Evolutionary conservation across 2,888 invertebrate species (phyloP).

Genomic region (Ophion costatus): DNA sequence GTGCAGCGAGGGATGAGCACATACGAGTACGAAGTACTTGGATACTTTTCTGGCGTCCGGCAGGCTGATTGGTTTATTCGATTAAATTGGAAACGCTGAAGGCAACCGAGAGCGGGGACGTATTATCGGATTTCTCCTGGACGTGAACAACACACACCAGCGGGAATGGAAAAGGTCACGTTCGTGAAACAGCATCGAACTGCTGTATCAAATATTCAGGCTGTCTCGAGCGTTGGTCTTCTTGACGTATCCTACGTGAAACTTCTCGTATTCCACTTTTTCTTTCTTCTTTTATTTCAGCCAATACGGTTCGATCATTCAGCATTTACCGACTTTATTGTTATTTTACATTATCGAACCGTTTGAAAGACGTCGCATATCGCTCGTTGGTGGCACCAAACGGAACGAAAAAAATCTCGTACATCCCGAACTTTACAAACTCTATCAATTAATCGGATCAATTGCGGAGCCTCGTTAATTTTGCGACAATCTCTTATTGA

Average conservation of each 20-base stretch:
- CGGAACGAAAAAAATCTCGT: background rate
- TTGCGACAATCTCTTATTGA: too few relatives aligned
- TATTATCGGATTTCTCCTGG: slow-evolving; percentile 63
- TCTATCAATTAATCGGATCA: too few relatives aligned
- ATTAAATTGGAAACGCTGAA: slow-evolving; percentile 69
- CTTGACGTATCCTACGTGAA: slow-evolving; percentile 28
- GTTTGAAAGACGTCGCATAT: background rate
- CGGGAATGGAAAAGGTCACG: slow-evolving; percentile 31
- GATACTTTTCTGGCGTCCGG: slow-evolving; percentile 50
- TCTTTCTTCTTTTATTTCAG: background rate
- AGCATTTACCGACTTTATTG: background rate
- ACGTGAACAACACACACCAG: slow-evolving; percentile 25
- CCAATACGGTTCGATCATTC: background rate
- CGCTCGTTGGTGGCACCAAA: background rate
- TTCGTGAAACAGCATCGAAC: slow-evolving; percentile 25
- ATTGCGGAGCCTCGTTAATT: too few relatives aligned
- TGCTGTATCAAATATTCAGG: slow-evolving; percentile 56
- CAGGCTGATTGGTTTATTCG: slow-evolving; percentile 68
- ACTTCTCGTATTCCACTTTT: background rate
- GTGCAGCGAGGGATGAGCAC: slow-evolving; percentile 2
- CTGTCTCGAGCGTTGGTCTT: slow-evolving; percentile 22
- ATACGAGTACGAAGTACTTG: slow-evolving; percentile 4
- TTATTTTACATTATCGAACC: slow-evolving; percentile 20
- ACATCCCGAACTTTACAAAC: background rate
- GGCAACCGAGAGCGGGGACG: slow-evolving; percentile 29